phyloP scores from a whole-genome alignment of 2,888 invertebrate species.

The Philonicus albiceps region DNA sequence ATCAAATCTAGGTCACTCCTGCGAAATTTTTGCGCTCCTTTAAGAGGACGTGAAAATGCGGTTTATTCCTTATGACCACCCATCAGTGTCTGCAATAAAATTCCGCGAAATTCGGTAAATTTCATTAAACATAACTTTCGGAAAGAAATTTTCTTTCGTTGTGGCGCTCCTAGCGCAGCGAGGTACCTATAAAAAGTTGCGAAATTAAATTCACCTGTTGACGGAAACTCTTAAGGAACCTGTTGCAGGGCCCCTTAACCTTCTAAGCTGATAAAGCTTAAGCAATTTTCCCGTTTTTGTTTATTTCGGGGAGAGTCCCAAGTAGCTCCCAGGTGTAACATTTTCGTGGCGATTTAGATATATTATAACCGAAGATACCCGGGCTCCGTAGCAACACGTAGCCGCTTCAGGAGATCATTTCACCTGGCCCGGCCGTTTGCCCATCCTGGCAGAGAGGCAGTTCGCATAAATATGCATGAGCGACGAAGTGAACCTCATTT shows the following conservation, averaged over 20 bases:
- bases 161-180: not conserved
- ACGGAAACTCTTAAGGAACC: conserved; percentile 4
- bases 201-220: conserved; percentile 36
- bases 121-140: not conserved
- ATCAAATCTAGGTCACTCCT: not conserved
- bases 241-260: conserved; percentile 21
- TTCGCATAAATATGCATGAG: conserved; percentile 37
- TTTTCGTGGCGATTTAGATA: conserved; percentile 39
- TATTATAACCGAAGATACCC: conserved; percentile 35
- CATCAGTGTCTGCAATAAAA: not conserved
- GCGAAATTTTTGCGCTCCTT: not conserved
- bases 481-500: conserved; percentile 14
- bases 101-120: not conserved
- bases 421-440: not conserved
- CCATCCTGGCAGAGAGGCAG: not conserved
- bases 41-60: not conserved
- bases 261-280: conserved; percentile 36
- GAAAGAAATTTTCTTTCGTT: not conserved
- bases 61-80: not conserved
- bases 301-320: conserved; percentile 7
- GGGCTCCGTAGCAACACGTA: conserved; percentile 16
- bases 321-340: conserved; percentile 42
- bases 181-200: not conserved
- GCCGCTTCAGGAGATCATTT: conserved; percentile 27
- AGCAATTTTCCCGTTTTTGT: conserved; percentile 35